phyloP scores from a whole-genome alignment of 2,797 vertebrate genomes.

The Epinephelus malabaricus region DNA sequence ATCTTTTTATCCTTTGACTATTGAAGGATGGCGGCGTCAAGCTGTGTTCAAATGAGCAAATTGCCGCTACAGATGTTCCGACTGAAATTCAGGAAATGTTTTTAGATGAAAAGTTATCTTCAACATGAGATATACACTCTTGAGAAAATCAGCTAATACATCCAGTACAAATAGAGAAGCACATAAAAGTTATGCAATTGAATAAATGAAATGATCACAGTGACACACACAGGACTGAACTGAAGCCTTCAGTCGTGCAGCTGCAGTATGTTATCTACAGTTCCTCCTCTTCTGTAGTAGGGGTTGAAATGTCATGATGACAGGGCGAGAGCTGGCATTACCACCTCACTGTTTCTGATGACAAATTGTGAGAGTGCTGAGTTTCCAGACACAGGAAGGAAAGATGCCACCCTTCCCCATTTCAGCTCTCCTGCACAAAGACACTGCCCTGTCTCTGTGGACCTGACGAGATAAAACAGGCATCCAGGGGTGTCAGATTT shows the following conservation, averaged over 20 bases:
- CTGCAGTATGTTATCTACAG: neutral
- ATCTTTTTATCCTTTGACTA: too few relatives aligned
- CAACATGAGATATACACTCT: neutral
- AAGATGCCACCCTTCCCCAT: neutral
- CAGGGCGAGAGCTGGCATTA: neutral
- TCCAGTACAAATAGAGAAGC: too few relatives aligned
- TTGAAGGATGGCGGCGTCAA: too few relatives aligned
- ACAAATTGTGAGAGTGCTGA: neutral
- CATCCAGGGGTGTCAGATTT: slow-evolving; percentile 44
- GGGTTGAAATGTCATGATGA: neutral
- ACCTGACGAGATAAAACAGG: slow-evolving; percentile 13
- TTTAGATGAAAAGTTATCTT: neutral
- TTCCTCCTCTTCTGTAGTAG: neutral
- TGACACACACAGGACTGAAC: neutral
- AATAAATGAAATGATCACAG: neutral
- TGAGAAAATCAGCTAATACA: neutral
- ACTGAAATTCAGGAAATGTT: neutral
- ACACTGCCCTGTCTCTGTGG: slow-evolving; percentile 20
- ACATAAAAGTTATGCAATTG: neutral
- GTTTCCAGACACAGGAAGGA: slow-evolving; percentile 7
- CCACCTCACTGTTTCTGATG: neutral
- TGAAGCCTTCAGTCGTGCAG: neutral
- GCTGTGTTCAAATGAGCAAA: neutral
- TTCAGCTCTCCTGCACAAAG: neutral
- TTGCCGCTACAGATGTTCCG: neutral